Conservation (phyloP, 1,140 invertebrate genomes). For the Drosophila nebulosa region DNA sequence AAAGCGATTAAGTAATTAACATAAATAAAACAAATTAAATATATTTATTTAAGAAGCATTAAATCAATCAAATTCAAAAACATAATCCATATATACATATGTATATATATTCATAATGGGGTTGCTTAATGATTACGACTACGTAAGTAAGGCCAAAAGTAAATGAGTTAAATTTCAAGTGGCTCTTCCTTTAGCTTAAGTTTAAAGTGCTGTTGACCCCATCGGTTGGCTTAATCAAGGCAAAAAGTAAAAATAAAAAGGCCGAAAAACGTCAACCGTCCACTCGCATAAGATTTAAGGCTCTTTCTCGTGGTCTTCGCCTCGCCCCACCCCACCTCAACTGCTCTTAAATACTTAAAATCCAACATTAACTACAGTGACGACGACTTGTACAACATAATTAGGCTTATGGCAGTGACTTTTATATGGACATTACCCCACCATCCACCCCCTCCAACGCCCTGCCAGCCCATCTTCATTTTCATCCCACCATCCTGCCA, state of each 20-base stretch:
- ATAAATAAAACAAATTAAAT: no score
- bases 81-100: no score
- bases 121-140: no score
- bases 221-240: constrained; percentile 40
- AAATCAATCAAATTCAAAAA: no score
- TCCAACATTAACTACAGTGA: constrained; percentile 38
- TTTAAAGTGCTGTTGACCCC: neutral
- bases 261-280: neutral
- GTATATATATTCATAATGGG: no score
- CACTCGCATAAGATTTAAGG: constrained; percentile 29
- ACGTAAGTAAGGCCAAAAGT: neutral
- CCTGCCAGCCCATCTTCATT: neutral
- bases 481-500: neutral
- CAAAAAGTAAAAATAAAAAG: constrained; percentile 39
- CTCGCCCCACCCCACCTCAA: neutral
- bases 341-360: constrained; percentile 8
- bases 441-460: no score
- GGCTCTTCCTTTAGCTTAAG: neutral
- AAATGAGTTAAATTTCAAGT: neutral
- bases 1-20: no score
- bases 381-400: constrained; percentile 71
- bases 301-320: neutral
- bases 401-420: constrained; percentile 74
- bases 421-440: no score
- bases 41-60: no score